A percentile compares a stretch with the other conserved stretches of the same genome.
phyloP scores from a whole-genome alignment of 2,113 vertebrate genomes.

The Thermophis baileyi region DNA sequence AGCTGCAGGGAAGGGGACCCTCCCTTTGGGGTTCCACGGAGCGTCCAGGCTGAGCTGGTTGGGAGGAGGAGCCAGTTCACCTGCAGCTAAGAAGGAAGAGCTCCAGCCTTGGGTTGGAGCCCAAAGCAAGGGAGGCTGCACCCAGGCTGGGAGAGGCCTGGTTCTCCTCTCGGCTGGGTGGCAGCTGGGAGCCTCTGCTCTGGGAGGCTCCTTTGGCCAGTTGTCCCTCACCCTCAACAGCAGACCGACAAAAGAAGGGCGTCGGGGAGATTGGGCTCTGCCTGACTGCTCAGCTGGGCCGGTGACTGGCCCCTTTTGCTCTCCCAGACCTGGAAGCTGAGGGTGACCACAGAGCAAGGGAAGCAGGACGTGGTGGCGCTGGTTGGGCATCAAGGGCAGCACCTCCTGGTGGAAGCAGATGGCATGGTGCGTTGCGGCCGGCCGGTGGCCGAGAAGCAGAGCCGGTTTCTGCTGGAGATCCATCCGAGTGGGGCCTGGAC shows the following conservation, averaged over 20 bases:
- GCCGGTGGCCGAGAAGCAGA: conserved; percentile 62
- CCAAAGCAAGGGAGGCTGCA: background rate
- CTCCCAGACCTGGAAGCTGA: conserved; percentile 59
- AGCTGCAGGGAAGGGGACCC: background rate
- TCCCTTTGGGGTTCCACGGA: background rate
- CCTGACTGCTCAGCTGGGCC: background rate
- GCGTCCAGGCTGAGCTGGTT: background rate
- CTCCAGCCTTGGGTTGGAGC: background rate
- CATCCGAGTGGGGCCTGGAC: conserved; percentile 61
- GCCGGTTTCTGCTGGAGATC: conserved; percentile 57
- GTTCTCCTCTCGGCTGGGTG: background rate
- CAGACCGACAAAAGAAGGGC: background rate
- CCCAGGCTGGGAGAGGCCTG: background rate
- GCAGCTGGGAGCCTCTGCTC: background rate
- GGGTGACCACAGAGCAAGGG: conserved; percentile 44
- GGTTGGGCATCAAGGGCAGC: conserved; percentile 42
- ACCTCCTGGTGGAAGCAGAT: conserved; percentile 43
- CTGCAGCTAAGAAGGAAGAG: background rate
- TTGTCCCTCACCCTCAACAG: background rate
- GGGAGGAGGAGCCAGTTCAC: background rate
- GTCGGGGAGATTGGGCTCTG: background rate
- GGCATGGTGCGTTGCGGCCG: conserved; percentile 50
- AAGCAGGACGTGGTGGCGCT: conserved; percentile 46
- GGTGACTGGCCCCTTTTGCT: background rate
- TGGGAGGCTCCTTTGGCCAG: background rate